Conservation (phyloP, 2,888 invertebrate species). For the Suillia variegata region DNA sequence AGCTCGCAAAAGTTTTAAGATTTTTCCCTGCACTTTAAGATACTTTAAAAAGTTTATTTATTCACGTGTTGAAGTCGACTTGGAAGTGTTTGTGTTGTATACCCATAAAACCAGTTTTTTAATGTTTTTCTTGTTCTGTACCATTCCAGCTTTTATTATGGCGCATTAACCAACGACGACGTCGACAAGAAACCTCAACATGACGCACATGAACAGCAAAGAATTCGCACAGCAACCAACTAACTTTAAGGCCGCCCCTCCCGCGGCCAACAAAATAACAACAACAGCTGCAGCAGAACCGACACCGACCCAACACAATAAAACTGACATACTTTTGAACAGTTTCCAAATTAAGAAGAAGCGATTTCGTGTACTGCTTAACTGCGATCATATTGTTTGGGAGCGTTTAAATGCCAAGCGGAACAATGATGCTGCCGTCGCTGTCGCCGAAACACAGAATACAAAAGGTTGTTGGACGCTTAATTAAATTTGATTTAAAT, state of each 20-base stretch:
- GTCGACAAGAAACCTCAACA: background rate
- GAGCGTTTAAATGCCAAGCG: constrained; percentile 60
- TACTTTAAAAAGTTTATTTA: too few relatives aligned
- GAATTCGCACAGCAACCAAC: constrained; percentile 19
- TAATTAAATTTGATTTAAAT: too few relatives aligned
- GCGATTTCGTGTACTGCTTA: constrained; percentile 68
- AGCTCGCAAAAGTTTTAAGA: too few relatives aligned
- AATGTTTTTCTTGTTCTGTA: background rate
- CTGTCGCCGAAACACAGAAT: background rate
- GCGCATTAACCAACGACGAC: background rate
- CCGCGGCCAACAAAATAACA: too few relatives aligned
- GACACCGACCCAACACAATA: background rate
- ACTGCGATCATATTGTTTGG: constrained; percentile 69
- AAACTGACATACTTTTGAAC: constrained; percentile 59
- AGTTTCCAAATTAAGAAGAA: constrained; percentile 69
- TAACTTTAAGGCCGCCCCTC: too few relatives aligned
- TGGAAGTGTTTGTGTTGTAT: background rate
- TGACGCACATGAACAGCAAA: background rate
- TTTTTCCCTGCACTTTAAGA: too few relatives aligned
- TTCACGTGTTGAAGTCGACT: background rate
- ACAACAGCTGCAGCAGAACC: constrained; percentile 3
- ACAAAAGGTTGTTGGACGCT: too few relatives aligned
- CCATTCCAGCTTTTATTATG: constrained; percentile 15
- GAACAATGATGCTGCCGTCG: background rate
- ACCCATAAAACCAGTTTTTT: background rate